These are phyloP conservation scores for Euzophera pinguis DNA, from an alignment of 2,888 invertebrate genomes.

Conservation along the genomic window DNA sequence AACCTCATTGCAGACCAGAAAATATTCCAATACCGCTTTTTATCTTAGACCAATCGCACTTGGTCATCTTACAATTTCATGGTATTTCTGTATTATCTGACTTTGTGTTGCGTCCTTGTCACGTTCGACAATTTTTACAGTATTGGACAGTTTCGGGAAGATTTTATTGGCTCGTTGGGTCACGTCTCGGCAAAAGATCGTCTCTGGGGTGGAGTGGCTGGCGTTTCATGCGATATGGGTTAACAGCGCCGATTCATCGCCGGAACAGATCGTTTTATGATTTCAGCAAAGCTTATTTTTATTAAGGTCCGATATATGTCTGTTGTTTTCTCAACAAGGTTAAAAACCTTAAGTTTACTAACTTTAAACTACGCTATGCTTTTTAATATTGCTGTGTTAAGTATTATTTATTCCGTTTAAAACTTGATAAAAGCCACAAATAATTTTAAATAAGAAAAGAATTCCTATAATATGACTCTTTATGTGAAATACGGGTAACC, in stretches of 20 bases:
- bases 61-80: too few species aligned
- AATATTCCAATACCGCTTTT: too few species aligned
- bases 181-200: slow-evolving; percentile 66
- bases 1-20: too few species aligned
- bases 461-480: not conserved
- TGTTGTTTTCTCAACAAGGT: slow-evolving; percentile 22
- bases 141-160: slow-evolving; percentile 47
- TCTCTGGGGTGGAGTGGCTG: slow-evolving; percentile 49
- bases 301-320: slow-evolving; percentile 31
- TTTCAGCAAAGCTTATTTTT: slow-evolving; percentile 49
- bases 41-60: too few species aligned
- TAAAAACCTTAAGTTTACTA: too few species aligned
- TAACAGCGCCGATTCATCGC: slow-evolving; percentile 60
- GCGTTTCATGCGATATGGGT: slow-evolving; percentile 57
- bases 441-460: too few species aligned
- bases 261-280: slow-evolving; percentile 66
- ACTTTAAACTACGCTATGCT: not conserved
- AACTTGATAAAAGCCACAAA: too few species aligned
- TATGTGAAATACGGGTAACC: not conserved
- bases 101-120: slow-evolving; percentile 31
- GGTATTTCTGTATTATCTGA: not conserved
- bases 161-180: slow-evolving; percentile 68
- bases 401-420: too few species aligned
- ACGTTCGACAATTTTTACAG: slow-evolving; percentile 61
- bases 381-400: too few species aligned